Percentiles rank a stretch among this genome's conserved stretches.
Conservation (phyloP, 2,113 vertebrate genomes). For the Amazona vittata region DNA sequence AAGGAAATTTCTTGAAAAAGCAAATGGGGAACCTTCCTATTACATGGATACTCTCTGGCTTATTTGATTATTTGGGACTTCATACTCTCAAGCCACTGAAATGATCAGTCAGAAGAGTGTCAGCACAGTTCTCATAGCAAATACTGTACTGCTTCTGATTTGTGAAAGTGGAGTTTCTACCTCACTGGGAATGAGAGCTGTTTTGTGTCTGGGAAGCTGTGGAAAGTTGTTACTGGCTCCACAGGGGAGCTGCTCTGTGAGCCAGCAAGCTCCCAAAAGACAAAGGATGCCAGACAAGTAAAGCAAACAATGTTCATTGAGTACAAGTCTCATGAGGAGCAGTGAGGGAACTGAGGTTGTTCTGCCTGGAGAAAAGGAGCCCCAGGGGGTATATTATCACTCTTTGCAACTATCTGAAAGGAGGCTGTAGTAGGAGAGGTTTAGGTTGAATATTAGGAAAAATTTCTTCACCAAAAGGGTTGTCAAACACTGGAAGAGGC, state of each 20-base stretch:
- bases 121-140: not conserved
- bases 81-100: not conserved
- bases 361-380: not conserved
- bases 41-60: not conserved
- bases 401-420: not conserved
- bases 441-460: not conserved
- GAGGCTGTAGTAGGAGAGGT: not conserved
- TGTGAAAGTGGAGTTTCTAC: not conserved
- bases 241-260: not conserved
- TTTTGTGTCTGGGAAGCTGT: rapidly evolving
- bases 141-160: not conserved
- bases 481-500: not conserved
- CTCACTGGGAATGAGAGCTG: not conserved
- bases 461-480: not conserved
- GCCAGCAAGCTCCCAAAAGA: not conserved
- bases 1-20: not conserved
- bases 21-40: not conserved
- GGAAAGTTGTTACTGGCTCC: not conserved
- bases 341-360: not conserved
- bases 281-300: not conserved
- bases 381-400: rapidly evolving
- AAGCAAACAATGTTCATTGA: not conserved
- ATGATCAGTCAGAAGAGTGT: not conserved
- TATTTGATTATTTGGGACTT: not conserved
- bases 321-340: not conserved